Evolutionary conservation across 1,140 invertebrate genomes (phyloP).

Genomic region (Eriocheir sinensis): DNA sequence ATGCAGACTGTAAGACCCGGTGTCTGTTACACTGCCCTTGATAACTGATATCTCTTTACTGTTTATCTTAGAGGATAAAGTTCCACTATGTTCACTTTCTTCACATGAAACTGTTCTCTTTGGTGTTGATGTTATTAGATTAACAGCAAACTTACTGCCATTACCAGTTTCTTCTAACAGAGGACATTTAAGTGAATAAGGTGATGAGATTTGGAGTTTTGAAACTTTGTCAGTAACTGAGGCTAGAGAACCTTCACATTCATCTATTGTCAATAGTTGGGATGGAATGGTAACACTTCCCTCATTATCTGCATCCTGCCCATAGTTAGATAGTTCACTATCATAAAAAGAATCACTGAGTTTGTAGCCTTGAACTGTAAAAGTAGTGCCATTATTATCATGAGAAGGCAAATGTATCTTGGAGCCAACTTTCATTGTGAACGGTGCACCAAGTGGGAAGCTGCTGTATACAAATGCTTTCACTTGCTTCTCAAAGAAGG

Average conservation of each 20-base stretch:
- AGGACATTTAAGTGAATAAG: background rate
- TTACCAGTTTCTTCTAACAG: background rate
- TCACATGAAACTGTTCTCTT: background rate
- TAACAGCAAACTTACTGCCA: background rate
- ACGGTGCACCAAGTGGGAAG: conserved; percentile 62
- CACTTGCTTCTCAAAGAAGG: conserved; percentile 29
- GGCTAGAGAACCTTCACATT: conserved; percentile 38
- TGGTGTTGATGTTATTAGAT: conserved; percentile 59
- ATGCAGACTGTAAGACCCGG: background rate
- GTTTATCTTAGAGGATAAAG: conserved; percentile 30
- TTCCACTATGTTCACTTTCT: background rate
- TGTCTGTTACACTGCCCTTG: background rate
- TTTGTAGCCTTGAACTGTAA: background rate
- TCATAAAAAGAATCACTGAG: background rate
- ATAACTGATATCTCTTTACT: conserved; percentile 16
- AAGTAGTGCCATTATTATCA: background rate
- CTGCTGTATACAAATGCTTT: conserved; percentile 41
- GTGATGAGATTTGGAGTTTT: background rate
- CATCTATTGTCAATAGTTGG: conserved; percentile 52
- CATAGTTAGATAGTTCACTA: background rate
- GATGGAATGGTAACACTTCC: conserved; percentile 49
- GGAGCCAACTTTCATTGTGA: conserved; percentile 46
- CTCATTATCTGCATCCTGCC: background rate
- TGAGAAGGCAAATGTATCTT: conserved; percentile 44
- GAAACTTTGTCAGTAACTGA: background rate